Percentiles rank a stretch among this genome's conserved stretches.
phyloP scores from a whole-genome alignment of 2,113 vertebrate species.

The Rhombomys opimus region DNA sequence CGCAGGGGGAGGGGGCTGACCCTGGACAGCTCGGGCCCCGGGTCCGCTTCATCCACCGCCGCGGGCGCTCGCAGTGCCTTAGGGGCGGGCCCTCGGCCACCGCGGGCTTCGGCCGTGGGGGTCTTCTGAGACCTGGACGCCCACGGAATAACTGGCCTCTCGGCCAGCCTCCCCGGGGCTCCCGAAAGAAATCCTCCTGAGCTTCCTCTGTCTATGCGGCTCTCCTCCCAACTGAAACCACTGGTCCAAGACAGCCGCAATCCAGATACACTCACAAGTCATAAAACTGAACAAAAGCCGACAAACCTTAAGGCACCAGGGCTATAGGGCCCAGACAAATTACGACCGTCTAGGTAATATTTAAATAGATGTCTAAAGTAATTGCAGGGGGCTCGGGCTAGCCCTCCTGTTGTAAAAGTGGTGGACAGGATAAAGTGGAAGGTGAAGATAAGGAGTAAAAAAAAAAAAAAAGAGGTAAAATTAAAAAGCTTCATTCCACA shows the following conservation, averaged over 20 bases:
- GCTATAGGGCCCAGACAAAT: slow-evolving; percentile 92
- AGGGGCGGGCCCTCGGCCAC: slow-evolving; percentile 38
- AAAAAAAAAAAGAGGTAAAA: slow-evolving; percentile 89
- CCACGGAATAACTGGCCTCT: slow-evolving; percentile 71
- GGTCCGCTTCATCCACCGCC: slow-evolving; percentile 51
- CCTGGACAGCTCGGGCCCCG: background rate
- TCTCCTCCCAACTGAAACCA: slow-evolving; percentile 94
- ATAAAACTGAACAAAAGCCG: slow-evolving; percentile 99
- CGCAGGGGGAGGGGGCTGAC: slow-evolving; percentile 54
- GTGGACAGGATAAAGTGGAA: slow-evolving; percentile 89
- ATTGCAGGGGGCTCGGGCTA: slow-evolving; percentile 89
- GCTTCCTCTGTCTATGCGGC: slow-evolving; percentile 92
- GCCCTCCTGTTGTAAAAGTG: slow-evolving; percentile 92
- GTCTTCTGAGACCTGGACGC: slow-evolving; percentile 58
- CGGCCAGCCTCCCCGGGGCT: slow-evolving; percentile 75
- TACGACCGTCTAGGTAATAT: slow-evolving; percentile 94
- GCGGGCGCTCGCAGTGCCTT: background rate
- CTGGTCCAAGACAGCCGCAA: slow-evolving; percentile 95
- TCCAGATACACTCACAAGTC: slow-evolving; percentile 97
- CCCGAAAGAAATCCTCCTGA: slow-evolving; percentile 86
- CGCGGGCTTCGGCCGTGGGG: slow-evolving; percentile 9
- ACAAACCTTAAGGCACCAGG: slow-evolving; percentile 94
- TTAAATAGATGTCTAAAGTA: slow-evolving; percentile 95
- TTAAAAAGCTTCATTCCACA: slow-evolving; percentile 89
- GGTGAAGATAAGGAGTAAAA: slow-evolving; percentile 90